These are phyloP conservation scores for Mimas tiliae DNA, from an alignment of 2,888 invertebrate genomes.

Conservation along the genomic window DNA sequence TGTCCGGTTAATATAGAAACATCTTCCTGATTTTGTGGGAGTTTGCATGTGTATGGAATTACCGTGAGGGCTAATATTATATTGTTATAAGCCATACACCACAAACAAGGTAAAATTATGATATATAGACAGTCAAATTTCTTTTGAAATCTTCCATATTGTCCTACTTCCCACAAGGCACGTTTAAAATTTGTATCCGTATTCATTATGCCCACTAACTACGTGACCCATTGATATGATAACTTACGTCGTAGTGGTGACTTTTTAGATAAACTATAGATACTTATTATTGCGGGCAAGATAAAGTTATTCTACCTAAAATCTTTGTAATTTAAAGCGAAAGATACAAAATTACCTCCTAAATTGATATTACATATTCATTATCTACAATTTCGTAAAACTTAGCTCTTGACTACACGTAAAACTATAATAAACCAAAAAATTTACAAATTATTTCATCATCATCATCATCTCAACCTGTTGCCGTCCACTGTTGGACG, in stretches of 20 bases:
- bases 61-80: slow-evolving; percentile 70
- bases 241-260: background rate
- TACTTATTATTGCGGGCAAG: background rate
- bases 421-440: background rate
- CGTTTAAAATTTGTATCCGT: slow-evolving; percentile 62
- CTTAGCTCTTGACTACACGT: too few relatives aligned
- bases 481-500: too few relatives aligned
- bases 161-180: slow-evolving; percentile 60
- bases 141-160: slow-evolving; percentile 71
- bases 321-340: too few relatives aligned
- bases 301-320: background rate
- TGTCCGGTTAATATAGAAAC: background rate
- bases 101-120: slow-evolving; percentile 59
- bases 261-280: background rate
- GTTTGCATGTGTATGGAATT: slow-evolving; percentile 70
- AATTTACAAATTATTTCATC: too few relatives aligned
- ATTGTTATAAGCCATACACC: slow-evolving; percentile 70
- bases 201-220: slow-evolving; percentile 18
- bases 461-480: too few relatives aligned
- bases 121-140: slow-evolving; percentile 71
- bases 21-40: slow-evolving; percentile 52
- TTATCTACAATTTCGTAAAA: background rate
- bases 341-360: too few relatives aligned
- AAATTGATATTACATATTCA: background rate
- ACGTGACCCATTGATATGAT: background rate